Conservation (phyloP, 2,797 vertebrate genomes). For the Cyclura pinguis region DNA sequence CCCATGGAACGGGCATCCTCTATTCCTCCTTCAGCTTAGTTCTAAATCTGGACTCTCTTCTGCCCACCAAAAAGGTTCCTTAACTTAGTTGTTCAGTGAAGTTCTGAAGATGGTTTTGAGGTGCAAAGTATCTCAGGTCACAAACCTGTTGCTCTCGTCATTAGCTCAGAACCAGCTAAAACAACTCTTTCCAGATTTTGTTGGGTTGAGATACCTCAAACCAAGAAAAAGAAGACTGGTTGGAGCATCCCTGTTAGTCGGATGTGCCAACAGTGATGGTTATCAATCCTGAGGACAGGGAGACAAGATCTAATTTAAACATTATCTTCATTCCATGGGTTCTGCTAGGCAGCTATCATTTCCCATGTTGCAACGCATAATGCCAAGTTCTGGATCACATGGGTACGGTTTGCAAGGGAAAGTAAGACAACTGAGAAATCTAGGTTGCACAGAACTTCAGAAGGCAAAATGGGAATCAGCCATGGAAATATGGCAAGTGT, state of each 20-base stretch:
- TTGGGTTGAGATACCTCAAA: background rate
- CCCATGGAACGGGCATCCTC: rapidly evolving
- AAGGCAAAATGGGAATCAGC: background rate
- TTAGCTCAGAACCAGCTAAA: background rate
- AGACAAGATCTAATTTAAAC: background rate
- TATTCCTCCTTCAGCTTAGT: rapidly evolving
- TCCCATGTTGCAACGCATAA: background rate
- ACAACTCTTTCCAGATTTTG: background rate
- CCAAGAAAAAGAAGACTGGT: background rate
- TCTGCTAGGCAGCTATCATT: no score
- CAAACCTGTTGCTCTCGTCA: background rate
- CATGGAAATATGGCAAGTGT: background rate
- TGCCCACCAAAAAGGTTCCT: background rate
- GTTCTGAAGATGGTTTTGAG: background rate
- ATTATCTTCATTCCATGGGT: background rate
- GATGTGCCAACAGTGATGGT: background rate
- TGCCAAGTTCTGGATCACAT: background rate
- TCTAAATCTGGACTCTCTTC: background rate
- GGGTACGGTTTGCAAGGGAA: background rate
- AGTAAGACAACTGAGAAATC: background rate
- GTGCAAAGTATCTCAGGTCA: rapidly evolving
- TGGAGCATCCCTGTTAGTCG: background rate
- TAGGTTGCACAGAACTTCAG: background rate
- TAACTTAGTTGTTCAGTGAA: background rate
- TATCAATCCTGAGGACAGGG: background rate